These are phyloP conservation scores for Rhinoptilus africanus DNA, from an alignment of 2,113 vertebrate species.

Conservation along the genomic window DNA sequence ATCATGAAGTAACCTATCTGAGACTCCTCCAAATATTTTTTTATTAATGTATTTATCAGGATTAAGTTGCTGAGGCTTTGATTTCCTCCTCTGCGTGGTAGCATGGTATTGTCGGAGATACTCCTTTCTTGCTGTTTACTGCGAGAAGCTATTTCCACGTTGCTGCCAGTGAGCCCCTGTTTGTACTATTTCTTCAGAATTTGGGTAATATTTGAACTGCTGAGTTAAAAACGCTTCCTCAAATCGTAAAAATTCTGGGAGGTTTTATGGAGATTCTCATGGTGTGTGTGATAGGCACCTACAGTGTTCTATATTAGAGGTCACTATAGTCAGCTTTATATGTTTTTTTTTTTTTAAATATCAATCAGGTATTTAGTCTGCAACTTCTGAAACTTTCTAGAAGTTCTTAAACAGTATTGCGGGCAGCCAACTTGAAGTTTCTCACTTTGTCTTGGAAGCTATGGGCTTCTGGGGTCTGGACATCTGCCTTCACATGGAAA, in stretches of 20 bases:
- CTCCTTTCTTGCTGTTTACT: neutral
- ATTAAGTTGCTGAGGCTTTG: neutral
- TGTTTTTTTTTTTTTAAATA: accelerated
- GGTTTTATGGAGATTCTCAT: neutral
- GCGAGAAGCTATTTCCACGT: neutral
- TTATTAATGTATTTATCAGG: neutral
- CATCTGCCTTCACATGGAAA: neutral
- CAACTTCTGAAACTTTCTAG: neutral
- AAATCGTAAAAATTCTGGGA: neutral
- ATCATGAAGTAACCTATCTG: neutral
- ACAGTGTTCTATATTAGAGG: neutral
- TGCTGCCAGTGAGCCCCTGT: neutral
- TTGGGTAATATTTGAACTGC: neutral
- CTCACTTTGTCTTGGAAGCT: neutral
- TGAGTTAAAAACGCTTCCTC: neutral
- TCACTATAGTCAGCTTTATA: neutral
- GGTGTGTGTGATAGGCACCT: neutral
- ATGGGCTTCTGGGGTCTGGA: neutral
- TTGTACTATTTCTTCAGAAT: neutral
- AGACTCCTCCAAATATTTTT: neutral
- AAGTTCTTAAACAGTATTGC: neutral
- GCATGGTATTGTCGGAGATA: neutral
- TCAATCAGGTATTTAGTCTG: neutral
- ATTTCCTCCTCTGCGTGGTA: neutral
- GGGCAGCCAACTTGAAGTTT: neutral